A percentile compares a stretch with the other conserved stretches of the same genome.
These are phyloP conservation scores for Operophtera brumata DNA, from an alignment of 2,888 invertebrate genomes.

Conservation along the genomic window DNA sequence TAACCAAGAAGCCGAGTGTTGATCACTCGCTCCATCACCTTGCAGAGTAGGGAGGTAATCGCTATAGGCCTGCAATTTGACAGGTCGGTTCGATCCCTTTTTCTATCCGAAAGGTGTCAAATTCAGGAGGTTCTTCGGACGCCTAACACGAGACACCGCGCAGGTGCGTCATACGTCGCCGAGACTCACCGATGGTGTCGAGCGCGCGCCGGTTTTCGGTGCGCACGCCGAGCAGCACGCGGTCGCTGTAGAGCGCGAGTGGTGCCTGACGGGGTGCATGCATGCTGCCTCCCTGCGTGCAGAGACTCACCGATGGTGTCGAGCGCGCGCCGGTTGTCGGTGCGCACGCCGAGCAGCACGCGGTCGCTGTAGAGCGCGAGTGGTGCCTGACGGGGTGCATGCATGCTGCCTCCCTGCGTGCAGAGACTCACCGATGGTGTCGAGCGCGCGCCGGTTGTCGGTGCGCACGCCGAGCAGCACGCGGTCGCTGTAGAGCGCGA, in stretches of 20 bases:
- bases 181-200: not conserved
- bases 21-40: too few species aligned
- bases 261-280: not conserved
- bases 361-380: not conserved
- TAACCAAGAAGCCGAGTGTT: too few species aligned
- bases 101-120: too few species aligned
- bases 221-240: not conserved
- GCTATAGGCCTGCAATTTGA: too few species aligned
- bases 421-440: conserved; percentile 44
- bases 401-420: too few species aligned
- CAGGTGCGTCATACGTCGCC: too few species aligned
- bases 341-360: not conserved
- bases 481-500: conserved; percentile 72
- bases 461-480: conserved; percentile 71
- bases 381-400: not conserved
- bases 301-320: not conserved
- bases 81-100: too few species aligned
- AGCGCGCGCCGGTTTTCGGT: not conserved
- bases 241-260: not conserved
- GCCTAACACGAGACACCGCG: too few species aligned
- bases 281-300: too few species aligned
- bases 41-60: too few species aligned
- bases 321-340: not conserved
- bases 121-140: too few species aligned
- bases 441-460: conserved; percentile 29